Base-by-base conservation (phyloP, 2,113 vertebrate genomes). In the Hippocampus zosterae region DNA sequence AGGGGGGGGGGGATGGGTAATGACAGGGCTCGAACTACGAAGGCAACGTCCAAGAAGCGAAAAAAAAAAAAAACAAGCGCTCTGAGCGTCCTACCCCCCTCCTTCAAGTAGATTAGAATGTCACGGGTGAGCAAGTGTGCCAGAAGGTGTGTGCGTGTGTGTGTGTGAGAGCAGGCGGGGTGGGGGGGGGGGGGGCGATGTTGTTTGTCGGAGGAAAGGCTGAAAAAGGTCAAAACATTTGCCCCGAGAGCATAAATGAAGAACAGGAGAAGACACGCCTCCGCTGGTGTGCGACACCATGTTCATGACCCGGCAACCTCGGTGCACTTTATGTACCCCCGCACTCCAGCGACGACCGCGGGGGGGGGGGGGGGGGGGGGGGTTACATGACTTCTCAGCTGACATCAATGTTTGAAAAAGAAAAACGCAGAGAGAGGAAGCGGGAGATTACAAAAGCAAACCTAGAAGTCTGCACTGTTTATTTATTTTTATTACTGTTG, bases 161-260 rank as follows among this genome's bases (percentile, higher is more conserved):
- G 33, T 33, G 33, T 33, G 33, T 33, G 33, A 33, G 33, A 5
- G 33, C 33, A 33, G 29, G 29, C n/a, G 29, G 29, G 29, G 29
- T 3, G 25, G 9, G 18, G n/a, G 37, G 21, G 21, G 3, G 61
- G 23, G 18, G 10, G n/a, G 8, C 18, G 19, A 6, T 64, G 61
- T 64, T 64, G 61, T 64, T 33, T 64, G 48, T 48, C 1, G 2
- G 40, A 19, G 63, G 41, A 50, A 25, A 52, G 61, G 61, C 52
- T 5, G 25, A 74, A 42, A 76, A 69, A 77, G 69, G 77, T 80
- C 77, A 72, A 63, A 75, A 67, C 46, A 64, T 75, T 76, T 77
- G 53, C 53, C 71, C 65, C 12, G 21, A 40, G 65, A 73, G 70
- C 56, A 56, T 16, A n/a, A 63, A 65, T 2, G 46, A 41, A 21